phyloP scores from a whole-genome alignment of 2,797 vertebrate genomes.

The Gouania willdenowi region DNA sequence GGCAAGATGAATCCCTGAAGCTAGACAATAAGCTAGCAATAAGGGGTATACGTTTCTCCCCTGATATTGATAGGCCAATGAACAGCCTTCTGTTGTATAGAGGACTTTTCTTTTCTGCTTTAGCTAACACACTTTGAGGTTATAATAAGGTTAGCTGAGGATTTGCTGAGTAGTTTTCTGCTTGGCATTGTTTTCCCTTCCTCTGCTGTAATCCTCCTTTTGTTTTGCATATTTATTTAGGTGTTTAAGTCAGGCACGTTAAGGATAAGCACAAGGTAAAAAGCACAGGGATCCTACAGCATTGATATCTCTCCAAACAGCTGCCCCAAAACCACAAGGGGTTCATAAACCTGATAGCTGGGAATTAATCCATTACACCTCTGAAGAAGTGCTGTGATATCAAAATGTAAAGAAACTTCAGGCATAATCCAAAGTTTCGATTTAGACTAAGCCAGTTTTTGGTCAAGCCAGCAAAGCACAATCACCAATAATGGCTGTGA shows the following conservation, averaged over 20 bases:
- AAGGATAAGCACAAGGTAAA: slow-evolving; percentile 25
- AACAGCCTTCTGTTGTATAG: slow-evolving; percentile 22
- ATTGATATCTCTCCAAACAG: slow-evolving; percentile 11
- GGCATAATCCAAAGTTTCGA: too few species aligned
- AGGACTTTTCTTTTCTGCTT: slow-evolving; percentile 19
- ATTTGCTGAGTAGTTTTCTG: slow-evolving; percentile 34
- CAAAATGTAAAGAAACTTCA: too few species aligned
- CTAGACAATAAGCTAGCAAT: too few species aligned
- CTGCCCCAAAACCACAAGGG: too few species aligned
- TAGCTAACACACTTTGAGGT: slow-evolving; percentile 41
- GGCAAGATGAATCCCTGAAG: too few species aligned
- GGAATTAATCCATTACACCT: too few species aligned
- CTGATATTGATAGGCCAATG: slow-evolving; percentile 21
- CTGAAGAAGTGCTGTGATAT: too few species aligned
- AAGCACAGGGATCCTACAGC: slow-evolving; percentile 13
- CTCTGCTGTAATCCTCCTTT: slow-evolving; percentile 25
- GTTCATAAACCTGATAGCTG: too few species aligned
- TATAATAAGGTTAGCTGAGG: slow-evolving; percentile 50
- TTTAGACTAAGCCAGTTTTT: too few species aligned
- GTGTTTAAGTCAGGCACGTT: slow-evolving; percentile 26
- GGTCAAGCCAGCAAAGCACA: too few species aligned
- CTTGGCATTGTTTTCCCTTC: slow-evolving; percentile 26
- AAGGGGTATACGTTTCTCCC: too few species aligned
- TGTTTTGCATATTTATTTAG: not conserved
- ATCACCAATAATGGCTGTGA: too few species aligned